Conservation (phyloP, 2,888 invertebrate species). For the Ennomos quercinarius region DNA sequence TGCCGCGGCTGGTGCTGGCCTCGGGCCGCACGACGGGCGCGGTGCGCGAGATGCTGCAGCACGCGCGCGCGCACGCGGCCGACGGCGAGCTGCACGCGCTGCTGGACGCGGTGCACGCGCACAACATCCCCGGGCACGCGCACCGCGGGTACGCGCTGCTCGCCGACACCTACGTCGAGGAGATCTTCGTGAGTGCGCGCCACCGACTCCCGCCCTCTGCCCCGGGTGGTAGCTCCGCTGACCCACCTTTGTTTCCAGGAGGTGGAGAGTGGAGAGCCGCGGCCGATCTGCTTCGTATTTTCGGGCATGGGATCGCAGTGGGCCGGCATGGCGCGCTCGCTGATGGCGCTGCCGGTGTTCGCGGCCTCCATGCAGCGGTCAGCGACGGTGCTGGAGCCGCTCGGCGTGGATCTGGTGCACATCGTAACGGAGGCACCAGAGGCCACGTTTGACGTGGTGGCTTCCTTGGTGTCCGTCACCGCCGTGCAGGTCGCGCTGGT, state of each 20-base stretch:
- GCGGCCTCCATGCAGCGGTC: constrained; percentile 91
- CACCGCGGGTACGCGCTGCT: constrained; percentile 93
- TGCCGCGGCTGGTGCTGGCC: constrained; percentile 86
- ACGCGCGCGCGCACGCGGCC: constrained; percentile 84
- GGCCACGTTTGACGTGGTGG: constrained; percentile 92
- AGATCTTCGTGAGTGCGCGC: constrained; percentile 49
- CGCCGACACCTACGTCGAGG: constrained; percentile 45
- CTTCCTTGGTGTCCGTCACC: constrained; percentile 97
- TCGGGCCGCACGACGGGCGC: constrained; percentile 95
- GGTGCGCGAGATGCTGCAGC: constrained; percentile 87
- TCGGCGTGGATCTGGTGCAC: constrained; percentile 93
- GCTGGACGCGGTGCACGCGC: constrained; percentile 90
- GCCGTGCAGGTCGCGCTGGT: constrained; percentile 98
- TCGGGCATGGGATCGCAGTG: constrained; percentile 99
- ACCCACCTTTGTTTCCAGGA: constrained; percentile 48
- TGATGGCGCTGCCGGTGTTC: constrained; percentile 94
- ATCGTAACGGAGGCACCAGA: constrained; percentile 91
- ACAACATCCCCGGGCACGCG: constrained; percentile 90
- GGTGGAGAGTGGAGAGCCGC: constrained; percentile 76
- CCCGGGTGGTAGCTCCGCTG: no score
- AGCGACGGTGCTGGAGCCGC: constrained; percentile 90
- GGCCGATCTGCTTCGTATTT: constrained; percentile 97
- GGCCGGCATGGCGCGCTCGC: constrained; percentile 96
- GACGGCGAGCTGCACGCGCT: constrained; percentile 92
- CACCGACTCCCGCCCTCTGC: neutral